Evolutionary conservation across 2,888 invertebrate genomes (phyloP).

Genomic region (Nemotelus pantherinus): DNA sequence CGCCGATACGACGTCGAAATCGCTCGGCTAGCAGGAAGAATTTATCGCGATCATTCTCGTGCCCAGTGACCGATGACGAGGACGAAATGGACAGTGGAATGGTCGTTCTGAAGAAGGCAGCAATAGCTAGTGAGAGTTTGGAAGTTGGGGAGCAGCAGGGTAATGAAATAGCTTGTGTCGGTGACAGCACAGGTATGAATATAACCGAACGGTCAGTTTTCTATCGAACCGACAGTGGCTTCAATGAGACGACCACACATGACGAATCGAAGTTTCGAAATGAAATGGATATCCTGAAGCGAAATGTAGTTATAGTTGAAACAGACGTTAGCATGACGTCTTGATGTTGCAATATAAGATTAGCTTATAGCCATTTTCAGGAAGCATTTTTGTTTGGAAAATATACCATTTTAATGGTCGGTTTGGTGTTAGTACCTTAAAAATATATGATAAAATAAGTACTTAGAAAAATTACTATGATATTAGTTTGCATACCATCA

Average conservation of each 20-base stretch:
- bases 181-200: not conserved
- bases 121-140: not conserved
- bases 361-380: not conserved
- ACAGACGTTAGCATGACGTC: slow-evolving; percentile 25
- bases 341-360: not conserved
- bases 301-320: slow-evolving; percentile 7
- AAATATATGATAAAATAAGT: not conserved
- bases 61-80: slow-evolving; percentile 54
- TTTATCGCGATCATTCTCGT: slow-evolving; percentile 62
- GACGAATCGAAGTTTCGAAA: slow-evolving; percentile 40
- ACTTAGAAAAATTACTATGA: not conserved
- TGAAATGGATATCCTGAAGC: slow-evolving; percentile 15
- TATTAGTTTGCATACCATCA: too few relatives aligned
- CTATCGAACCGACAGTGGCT: slow-evolving; percentile 62
- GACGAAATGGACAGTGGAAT: slow-evolving; percentile 30
- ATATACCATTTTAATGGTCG: not conserved
- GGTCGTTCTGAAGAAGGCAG: slow-evolving; percentile 13
- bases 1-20: slow-evolving; percentile 57
- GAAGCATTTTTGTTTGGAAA: too few relatives aligned
- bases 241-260: slow-evolving; percentile 59
- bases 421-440: not conserved
- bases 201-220: slow-evolving; percentile 50
- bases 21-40: slow-evolving; percentile 63
- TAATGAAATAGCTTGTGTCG: not conserved
- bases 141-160: not conserved